A percentile compares a stretch with the other conserved stretches of the same genome.
These are phyloP conservation scores for Lochmaea crataegi DNA, from an alignment of 2,888 invertebrate genomes.

Conservation along the genomic window DNA sequence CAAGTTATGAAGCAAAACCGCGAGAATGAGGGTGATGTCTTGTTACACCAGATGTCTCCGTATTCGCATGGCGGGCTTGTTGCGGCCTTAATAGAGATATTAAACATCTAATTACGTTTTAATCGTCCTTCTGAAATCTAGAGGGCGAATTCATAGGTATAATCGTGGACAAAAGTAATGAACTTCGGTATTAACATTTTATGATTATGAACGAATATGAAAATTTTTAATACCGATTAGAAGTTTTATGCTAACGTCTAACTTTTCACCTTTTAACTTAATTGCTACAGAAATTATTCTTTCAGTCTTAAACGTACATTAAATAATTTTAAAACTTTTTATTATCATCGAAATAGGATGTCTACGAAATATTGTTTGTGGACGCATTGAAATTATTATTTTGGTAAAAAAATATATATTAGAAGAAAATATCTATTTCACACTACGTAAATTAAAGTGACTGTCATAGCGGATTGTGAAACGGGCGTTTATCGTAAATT, in stretches of 20 bases:
- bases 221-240: constrained; percentile 14
- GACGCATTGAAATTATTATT: too few species aligned
- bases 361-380: too few species aligned
- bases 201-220: constrained; percentile 21
- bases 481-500: constrained; percentile 22
- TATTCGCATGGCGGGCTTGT: constrained; percentile 39
- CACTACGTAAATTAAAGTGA: neutral
- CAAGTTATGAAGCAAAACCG: constrained; percentile 33
- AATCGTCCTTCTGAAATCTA: constrained; percentile 44
- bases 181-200: constrained; percentile 30
- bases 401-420: too few species aligned
- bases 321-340: neutral
- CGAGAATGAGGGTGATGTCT: constrained; percentile 32
- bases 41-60: constrained; percentile 45
- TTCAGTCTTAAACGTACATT: neutral
- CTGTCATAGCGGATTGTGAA: constrained; percentile 3
- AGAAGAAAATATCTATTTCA: constrained; percentile 1
- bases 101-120: constrained; percentile 52
- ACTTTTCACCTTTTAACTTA: neutral
- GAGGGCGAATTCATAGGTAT: constrained; percentile 23
- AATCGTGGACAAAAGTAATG: constrained; percentile 30
- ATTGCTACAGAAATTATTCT: constrained; percentile 2
- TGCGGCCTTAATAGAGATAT: constrained; percentile 51
- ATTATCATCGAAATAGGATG: neutral
- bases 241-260: constrained; percentile 21